These are phyloP conservation scores for Copsychus sechellarum DNA, from an alignment of 2,113 vertebrate species.

Conservation along the genomic window DNA sequence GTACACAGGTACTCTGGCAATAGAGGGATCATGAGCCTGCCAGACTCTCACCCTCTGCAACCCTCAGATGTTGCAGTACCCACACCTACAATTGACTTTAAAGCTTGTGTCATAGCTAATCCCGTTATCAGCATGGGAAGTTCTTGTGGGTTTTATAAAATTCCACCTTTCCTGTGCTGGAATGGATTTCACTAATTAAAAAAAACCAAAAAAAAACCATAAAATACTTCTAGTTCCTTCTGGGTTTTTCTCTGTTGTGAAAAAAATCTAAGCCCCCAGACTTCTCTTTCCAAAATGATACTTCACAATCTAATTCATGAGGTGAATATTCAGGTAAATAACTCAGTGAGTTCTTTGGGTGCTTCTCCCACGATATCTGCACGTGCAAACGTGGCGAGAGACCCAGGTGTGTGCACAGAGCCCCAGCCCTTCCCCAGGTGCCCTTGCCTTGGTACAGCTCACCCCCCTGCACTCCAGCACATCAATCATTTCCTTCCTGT, in stretches of 20 bases:
- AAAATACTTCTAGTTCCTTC: background rate
- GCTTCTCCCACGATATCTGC: background rate
- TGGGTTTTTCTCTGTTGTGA: background rate
- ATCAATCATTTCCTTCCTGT: background rate
- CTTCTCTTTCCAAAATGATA: background rate
- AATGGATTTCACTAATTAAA: background rate
- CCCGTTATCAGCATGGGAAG: accelerated
- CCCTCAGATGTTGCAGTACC: background rate
- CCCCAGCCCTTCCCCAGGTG: background rate
- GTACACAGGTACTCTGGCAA: background rate
- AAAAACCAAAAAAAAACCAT: background rate
- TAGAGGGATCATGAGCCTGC: background rate
- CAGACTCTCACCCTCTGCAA: background rate
- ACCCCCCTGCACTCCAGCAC: background rate
- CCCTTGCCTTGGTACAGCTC: background rate
- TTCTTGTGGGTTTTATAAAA: background rate
- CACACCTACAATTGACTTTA: accelerated
- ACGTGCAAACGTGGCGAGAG: accelerated
- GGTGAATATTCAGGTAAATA: background rate
- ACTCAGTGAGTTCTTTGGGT: background rate
- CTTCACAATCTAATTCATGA: background rate
- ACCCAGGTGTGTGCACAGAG: background rate
- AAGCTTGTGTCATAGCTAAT: background rate
- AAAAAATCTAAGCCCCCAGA: background rate
- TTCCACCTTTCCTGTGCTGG: background rate